Evolutionary conservation across 92 coral and sea anemone species (phyloP), one percentile per base, ranked within the genome.

Genomic region (Porites evermanni): DNA sequence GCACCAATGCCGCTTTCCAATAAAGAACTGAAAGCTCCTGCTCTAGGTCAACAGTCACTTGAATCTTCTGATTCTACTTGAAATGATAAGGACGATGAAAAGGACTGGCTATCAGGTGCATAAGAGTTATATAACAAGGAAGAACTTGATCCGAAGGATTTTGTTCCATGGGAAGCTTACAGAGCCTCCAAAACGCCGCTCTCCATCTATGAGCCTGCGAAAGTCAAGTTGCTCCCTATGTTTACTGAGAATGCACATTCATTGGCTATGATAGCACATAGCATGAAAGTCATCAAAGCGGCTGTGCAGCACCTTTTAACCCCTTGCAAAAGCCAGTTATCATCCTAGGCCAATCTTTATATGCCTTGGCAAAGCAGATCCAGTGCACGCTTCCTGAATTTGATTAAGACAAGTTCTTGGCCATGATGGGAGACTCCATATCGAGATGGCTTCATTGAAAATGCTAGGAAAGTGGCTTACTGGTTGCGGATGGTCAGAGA

Each of bases 401-500:
- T 88, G 82, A 70, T 24, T 91, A 91, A 84, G 88, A 88, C 69
- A 89, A 84, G 68, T 44, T 84, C 81, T 72, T 78, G 65, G 85
- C 77, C 66, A 87, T 87, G 87, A 70, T 87, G 75, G 91, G 87
- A 70, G 91, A 72, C 86, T 87, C 64, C 91, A 87, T 70, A 87
- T 80, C 64, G 91, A 80, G 81, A 80, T 80, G 90, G 88, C 93
- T 72, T 59, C 83, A 59, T 81, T 80, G 53, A 79, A 90, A 86
- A 82, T 87, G 71, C 73, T 81, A 66, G 84, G 91, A 56, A 75
- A 73, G 87, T 88, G 88, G 91, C 83, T 88, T 44, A 63, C 82
- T 79, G 90, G 87, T 59, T 78, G 89, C 70, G 92, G 92, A 66
- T 89, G 86, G 92, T 82, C 84, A 81, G 88, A 90, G 78, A 81